A percentile compares a stretch with the other conserved stretches of the same genome.
These are phyloP conservation scores for Intellagama lesueurii DNA, from an alignment of 2,797 vertebrate species.

Conservation along the genomic window DNA sequence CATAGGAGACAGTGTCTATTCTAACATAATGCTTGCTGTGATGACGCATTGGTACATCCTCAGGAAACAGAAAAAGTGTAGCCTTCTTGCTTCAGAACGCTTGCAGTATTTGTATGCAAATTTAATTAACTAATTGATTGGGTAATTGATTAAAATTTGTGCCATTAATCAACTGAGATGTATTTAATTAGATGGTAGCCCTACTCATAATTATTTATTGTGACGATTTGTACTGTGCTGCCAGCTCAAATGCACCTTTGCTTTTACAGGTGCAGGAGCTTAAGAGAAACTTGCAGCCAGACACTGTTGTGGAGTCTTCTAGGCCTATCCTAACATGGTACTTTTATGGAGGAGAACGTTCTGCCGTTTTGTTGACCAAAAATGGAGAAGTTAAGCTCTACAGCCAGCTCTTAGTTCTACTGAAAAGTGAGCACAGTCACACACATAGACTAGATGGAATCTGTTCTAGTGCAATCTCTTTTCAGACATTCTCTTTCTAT, in stretches of 20 bases:
- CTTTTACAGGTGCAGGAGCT: neutral
- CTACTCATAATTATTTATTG: neutral
- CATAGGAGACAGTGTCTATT: neutral
- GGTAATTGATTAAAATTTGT: conserved; percentile 1
- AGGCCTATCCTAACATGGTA: neutral
- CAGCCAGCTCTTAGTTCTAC: neutral
- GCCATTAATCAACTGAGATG: conserved; percentile 6
- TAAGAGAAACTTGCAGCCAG: too few species aligned
- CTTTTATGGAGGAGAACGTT: neutral
- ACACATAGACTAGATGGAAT: neutral
- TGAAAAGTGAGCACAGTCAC: neutral
- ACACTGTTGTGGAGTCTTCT: neutral
- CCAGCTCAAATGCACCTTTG: neutral
- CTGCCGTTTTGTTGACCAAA: neutral
- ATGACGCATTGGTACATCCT: neutral
- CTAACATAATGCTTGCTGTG: neutral
- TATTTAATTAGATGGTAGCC: conserved; percentile 8
- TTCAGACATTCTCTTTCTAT: too few species aligned
- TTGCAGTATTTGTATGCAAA: conserved; percentile 4
- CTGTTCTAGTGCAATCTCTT: too few species aligned
- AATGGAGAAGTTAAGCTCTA: neutral
- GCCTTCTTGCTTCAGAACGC: neutral
- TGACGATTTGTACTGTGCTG: neutral
- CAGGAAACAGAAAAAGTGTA: neutral
- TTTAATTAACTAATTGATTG: conserved; percentile 27